Conservation (phyloP, 2,797 vertebrate genomes). For the Poliocrania exsul region DNA sequence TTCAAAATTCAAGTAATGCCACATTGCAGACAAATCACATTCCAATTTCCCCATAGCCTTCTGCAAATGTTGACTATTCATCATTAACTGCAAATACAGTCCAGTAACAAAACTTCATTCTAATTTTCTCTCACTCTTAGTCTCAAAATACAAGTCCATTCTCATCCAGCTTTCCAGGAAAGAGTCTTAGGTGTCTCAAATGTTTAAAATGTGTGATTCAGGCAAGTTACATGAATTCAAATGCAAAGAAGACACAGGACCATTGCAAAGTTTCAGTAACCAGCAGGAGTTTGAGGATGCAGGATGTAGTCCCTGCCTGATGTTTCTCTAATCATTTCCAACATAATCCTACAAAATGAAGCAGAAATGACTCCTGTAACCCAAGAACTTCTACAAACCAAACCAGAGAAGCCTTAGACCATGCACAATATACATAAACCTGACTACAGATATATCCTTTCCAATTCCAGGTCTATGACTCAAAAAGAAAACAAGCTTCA, state of each 20-base stretch:
- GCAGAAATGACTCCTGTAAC: background rate
- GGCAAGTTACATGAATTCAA: background rate
- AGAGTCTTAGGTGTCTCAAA: background rate
- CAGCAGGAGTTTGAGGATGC: background rate
- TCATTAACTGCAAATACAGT: background rate
- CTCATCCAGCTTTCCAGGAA: background rate
- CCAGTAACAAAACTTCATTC: background rate
- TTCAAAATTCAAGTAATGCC: conserved; percentile 3
- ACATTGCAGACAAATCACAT: background rate
- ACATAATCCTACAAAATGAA: background rate
- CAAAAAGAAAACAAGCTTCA: background rate
- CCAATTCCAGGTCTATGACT: background rate
- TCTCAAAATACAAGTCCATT: background rate
- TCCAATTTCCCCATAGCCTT: background rate
- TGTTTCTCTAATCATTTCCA: background rate
- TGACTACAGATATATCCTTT: background rate
- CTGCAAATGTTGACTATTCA: background rate
- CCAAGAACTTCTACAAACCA: background rate
- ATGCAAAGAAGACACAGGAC: background rate
- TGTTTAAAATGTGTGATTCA: background rate
- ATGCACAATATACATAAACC: background rate
- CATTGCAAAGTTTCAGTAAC: background rate
- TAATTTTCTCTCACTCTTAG: background rate
- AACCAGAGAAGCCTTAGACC: background rate
- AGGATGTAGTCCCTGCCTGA: background rate